Evolutionary conservation across 2,888 invertebrate genomes (phyloP), one percentile per base, ranked within the genome.

Genomic region (Drosophila falleni): DNA sequence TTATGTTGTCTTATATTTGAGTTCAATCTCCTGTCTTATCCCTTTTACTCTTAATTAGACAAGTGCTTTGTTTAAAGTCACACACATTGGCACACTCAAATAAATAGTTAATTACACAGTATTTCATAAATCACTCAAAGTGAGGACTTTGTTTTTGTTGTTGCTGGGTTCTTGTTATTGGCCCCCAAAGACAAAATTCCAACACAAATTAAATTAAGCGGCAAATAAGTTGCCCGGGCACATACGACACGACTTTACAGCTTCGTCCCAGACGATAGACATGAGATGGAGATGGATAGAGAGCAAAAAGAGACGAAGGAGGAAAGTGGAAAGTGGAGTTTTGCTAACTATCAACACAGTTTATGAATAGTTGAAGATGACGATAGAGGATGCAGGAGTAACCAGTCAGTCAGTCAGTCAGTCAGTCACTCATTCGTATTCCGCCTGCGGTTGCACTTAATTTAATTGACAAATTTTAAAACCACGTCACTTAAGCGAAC

Each of bases 371-470:
- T 89, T 89, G 33, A 87, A 73, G 66, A 65, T 55, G 66, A 49
- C n/a, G 42, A 2, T 13, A 26, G 37, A 49, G 61, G 41, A 5
- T n/a, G 51, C 3, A 56, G 49, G 66, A 33, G 55, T 50, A 15
- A 54, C 23, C 15, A 66, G 70, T 49, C 60, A 76, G 49, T 62
- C 56, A 65, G 74, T 49, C 60, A 76, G 49, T 62, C n/a, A 66
- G 74, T 49, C 56, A 76, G 49, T 64, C 56, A 65, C 81, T 83
- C 89, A 84, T 84, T 84, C 84, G 78, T 78, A 88, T 89, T 80
- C 78, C 71, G 92, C 91, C 91, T 89, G 82, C 88, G 92, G 92
- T 89, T 91, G 91, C 92, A 92, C 91, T 92, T 92, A 92, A 91
- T 91, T 92, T 92, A 92, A 92, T 92, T 92, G 91, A 91, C 90